Conservation (phyloP, 1,140 invertebrate genomes). For the Drosophila kohkoa region DNA sequence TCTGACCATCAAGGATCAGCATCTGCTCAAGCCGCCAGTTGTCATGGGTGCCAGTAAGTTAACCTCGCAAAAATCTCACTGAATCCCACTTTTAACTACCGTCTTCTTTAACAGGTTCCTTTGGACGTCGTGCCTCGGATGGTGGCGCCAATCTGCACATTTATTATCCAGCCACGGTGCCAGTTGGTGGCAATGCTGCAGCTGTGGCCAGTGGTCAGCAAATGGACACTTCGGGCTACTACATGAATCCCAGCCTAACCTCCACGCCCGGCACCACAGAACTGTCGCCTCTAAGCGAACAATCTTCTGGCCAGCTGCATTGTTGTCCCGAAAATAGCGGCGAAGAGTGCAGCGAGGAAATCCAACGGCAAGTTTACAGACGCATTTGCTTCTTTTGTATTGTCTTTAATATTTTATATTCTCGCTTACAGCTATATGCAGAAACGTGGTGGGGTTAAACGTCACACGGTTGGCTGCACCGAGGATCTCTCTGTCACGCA, state of each 20-base stretch:
- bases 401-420: neutral
- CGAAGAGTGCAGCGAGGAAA: slow-evolving; percentile 82
- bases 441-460: slow-evolving; percentile 88
- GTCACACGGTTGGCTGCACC: slow-evolving; percentile 86
- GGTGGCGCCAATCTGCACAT: slow-evolving; percentile 97
- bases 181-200: slow-evolving; percentile 45
- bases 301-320: slow-evolving; percentile 49
- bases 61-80: too few species aligned
- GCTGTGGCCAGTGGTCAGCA: slow-evolving; percentile 31
- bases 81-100: neutral
- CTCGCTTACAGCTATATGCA: slow-evolving; percentile 89
- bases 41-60: slow-evolving; percentile 93
- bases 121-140: slow-evolving; percentile 96
- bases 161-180: slow-evolving; percentile 87
- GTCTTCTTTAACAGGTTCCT: slow-evolving; percentile 86
- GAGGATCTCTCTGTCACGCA: slow-evolving; percentile 81
- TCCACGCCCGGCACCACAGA: slow-evolving; percentile 45
- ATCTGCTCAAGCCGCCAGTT: slow-evolving; percentile 95
- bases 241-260: slow-evolving; percentile 64
- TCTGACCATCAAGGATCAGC: slow-evolving; percentile 96
- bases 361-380: slow-evolving; percentile 62
- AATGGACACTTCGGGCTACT: slow-evolving; percentile 67
- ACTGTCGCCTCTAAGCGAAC: slow-evolving; percentile 61
- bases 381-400: neutral
- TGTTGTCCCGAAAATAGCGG: slow-evolving; percentile 53